Conservation (phyloP, 2,888 invertebrate species). For the Drosophila melanosoma region DNA sequence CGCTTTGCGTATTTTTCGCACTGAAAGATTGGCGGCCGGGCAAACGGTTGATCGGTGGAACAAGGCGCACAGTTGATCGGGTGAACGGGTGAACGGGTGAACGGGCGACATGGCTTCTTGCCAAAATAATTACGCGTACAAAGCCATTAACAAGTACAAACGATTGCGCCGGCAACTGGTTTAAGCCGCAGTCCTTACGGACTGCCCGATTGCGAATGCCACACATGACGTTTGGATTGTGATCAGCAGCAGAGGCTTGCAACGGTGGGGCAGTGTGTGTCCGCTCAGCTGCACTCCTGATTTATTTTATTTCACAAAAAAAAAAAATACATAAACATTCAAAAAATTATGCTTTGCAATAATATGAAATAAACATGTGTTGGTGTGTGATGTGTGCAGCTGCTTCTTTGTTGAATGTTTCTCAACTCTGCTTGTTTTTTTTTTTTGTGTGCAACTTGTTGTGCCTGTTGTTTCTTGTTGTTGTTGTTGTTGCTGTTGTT, state of each 20-base stretch:
- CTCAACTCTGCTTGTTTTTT: constrained; percentile 26
- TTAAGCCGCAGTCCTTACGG: constrained; percentile 46
- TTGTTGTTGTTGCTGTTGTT: constrained; percentile 48
- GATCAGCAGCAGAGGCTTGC: constrained; percentile 24
- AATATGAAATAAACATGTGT: constrained; percentile 75
- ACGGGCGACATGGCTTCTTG: constrained; percentile 66
- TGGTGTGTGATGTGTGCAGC: constrained; percentile 22
- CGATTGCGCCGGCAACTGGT: constrained; percentile 75
- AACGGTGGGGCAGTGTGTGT: constrained; percentile 37
- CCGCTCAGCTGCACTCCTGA: constrained; percentile 68
- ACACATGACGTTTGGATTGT: constrained; percentile 73
- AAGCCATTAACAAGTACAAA: constrained; percentile 80
- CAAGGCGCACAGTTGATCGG: constrained; percentile 4
- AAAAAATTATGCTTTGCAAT: constrained; percentile 70
- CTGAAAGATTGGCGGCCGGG: constrained; percentile 21
- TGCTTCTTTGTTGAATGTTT: constrained; percentile 29
- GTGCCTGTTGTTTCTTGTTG: constrained; percentile 41
- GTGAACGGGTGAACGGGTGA: constrained; percentile 35
- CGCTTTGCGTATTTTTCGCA: constrained; percentile 52
- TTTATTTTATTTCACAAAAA: constrained; percentile 75
- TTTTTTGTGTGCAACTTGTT: constrained; percentile 47
- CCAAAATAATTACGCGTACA: constrained; percentile 80
- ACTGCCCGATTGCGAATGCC: constrained; percentile 56
- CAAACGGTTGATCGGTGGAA: constrained; percentile 27
- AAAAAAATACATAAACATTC: constrained; percentile 75